Evolutionary conservation across 2,113 vertebrate species (phyloP).

Genomic region (Cathartes aura): DNA sequence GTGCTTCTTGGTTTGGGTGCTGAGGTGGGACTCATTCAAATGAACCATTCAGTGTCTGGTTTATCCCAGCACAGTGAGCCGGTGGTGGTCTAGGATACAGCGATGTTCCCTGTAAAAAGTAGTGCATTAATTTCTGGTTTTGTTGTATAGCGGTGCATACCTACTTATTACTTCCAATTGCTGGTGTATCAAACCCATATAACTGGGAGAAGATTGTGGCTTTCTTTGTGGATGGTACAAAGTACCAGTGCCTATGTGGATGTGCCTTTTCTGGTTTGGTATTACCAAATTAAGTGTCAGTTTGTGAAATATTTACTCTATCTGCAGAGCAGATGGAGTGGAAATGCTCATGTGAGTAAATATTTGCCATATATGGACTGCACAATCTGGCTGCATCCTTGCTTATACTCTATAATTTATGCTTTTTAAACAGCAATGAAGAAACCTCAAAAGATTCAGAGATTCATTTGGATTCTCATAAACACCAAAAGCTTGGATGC

Average conservation of each 20-base stretch:
- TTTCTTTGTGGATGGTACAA: not conserved
- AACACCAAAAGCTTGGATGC: constrained; percentile 31
- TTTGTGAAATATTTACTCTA: constrained; percentile 56
- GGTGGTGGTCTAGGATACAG: not conserved
- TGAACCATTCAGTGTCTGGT: not conserved
- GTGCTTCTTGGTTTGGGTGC: not conserved
- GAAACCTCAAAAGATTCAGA: constrained; percentile 36
- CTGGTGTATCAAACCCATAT: not conserved
- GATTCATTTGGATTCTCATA: constrained; percentile 37
- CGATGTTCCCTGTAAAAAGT: not conserved
- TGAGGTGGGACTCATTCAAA: not conserved
- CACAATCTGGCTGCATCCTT: constrained; percentile 57
- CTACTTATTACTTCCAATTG: not conserved
- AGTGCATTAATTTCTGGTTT: not conserved
- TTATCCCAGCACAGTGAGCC: not conserved
- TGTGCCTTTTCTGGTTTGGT: constrained; percentile 26
- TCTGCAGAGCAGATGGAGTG: constrained; percentile 69
- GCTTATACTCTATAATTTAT: constrained; percentile 48
- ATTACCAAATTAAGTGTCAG: constrained; percentile 35
- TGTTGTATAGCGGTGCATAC: not conserved
- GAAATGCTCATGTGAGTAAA: constrained; percentile 65
- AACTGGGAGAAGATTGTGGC: not conserved
- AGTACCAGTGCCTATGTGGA: not conserved
- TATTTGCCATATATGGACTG: constrained; percentile 63
- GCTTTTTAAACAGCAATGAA: constrained; percentile 39